Conservation (phyloP, 2,888 invertebrate genomes). For the Pogonocherus hispidulus region DNA sequence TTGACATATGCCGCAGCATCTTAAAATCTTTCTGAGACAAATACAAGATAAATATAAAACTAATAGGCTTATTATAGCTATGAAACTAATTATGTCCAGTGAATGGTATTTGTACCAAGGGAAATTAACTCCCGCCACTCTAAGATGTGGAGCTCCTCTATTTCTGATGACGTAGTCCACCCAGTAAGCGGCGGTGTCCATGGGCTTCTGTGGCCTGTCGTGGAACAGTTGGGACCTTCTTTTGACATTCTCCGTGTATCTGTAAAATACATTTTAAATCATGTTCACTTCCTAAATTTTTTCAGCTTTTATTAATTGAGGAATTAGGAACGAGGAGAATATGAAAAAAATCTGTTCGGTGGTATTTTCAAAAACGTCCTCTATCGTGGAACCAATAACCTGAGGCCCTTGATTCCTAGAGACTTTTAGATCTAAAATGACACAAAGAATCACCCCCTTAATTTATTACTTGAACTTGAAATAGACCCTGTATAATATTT, state of each 20-base stretch:
- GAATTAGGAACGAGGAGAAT: too few species aligned
- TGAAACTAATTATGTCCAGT: constrained; percentile 44
- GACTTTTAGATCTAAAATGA: too few species aligned
- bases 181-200: constrained; percentile 55
- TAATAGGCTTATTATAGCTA: not conserved
- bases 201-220: constrained; percentile 51
- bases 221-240: constrained; percentile 46
- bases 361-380: too few species aligned
- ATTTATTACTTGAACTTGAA: too few species aligned
- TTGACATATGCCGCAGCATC: not conserved
- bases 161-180: constrained; percentile 54
- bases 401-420: too few species aligned
- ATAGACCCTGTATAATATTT: too few species aligned
- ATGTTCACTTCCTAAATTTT: not conserved
- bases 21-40: not conserved
- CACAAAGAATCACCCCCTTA: too few species aligned
- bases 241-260: constrained; percentile 43
- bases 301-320: too few species aligned
- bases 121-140: constrained; percentile 45
- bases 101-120: constrained; percentile 51
- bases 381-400: too few species aligned
- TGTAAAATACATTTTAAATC: constrained; percentile 10
- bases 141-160: constrained; percentile 53
- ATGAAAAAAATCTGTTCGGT: too few species aligned
- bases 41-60: not conserved